phyloP scores from a whole-genome alignment of 2,113 vertebrate species.

The Mus pahari region DNA sequence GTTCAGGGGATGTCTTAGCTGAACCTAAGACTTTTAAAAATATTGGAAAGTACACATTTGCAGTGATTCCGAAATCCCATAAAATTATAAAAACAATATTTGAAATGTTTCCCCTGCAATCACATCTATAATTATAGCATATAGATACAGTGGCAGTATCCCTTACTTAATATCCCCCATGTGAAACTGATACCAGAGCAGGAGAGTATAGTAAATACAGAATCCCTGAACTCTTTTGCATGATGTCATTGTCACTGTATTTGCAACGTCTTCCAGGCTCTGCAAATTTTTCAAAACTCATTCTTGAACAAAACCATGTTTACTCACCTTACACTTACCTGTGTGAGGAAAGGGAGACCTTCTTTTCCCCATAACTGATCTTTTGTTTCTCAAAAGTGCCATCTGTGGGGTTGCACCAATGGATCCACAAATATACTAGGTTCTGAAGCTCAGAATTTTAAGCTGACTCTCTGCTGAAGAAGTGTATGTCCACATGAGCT shows the following conservation, averaged over 20 bases:
- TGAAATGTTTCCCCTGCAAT: not conserved
- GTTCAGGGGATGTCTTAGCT: not conserved
- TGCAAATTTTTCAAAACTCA: not conserved
- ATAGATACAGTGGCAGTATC: not conserved
- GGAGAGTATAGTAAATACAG: not conserved
- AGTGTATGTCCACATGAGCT: not conserved
- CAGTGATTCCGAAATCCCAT: not conserved
- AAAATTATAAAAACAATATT: not conserved
- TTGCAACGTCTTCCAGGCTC: not conserved
- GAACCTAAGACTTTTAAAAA: not conserved
- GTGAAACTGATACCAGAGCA: not conserved
- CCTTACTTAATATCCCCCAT: not conserved
- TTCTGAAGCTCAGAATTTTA: not conserved
- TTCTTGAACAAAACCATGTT: conserved; percentile 31
- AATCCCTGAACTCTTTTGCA: not conserved
- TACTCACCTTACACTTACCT: not conserved
- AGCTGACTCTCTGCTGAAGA: not conserved
- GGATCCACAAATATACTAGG: not conserved
- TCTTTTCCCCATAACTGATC: not conserved
- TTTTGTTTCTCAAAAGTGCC: conserved; percentile 35
- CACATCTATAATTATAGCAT: not conserved
- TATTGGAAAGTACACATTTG: not conserved
- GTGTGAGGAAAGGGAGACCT: not conserved
- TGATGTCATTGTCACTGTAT: not conserved
- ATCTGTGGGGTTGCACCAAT: not conserved